These are phyloP conservation scores for Drosophila aff. DNA, from an alignment of 1,140 invertebrate genomes.

Conservation along the genomic window DNA sequence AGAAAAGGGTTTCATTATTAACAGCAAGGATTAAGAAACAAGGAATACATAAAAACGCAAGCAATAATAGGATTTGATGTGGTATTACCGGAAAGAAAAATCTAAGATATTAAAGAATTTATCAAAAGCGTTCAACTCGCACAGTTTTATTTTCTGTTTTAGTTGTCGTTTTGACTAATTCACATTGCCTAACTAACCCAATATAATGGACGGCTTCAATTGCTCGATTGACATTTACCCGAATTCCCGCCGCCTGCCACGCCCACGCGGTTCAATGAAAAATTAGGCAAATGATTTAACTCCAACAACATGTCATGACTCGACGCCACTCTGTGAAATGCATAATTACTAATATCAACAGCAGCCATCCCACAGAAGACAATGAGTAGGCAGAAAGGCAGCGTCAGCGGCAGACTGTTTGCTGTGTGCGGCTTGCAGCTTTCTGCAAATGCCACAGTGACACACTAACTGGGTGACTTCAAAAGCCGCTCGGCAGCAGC, in stretches of 20 bases:
- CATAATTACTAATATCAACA: conserved; percentile 74
- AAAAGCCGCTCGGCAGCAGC: conserved; percentile 47
- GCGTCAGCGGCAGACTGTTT: conserved; percentile 21
- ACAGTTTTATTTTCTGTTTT: background rate
- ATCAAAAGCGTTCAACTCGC: background rate
- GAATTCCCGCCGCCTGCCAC: conserved; percentile 11
- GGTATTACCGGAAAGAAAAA: background rate
- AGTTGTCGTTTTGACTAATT: conserved; percentile 2
- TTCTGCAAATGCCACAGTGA: conserved; percentile 73
- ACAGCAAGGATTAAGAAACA: background rate
- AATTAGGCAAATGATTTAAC: conserved; percentile 51
- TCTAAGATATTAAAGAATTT: background rate
- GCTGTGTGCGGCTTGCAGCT: conserved; percentile 24
- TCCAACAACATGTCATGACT: conserved; percentile 45
- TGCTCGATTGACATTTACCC: conserved; percentile 36
- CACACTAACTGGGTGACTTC: conserved; percentile 78
- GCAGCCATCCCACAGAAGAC: conserved; percentile 45
- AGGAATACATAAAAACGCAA: background rate
- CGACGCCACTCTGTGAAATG: conserved; percentile 63
- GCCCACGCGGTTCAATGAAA: conserved; percentile 39
- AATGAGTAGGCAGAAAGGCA: conserved; percentile 54
- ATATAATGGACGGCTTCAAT: conserved; percentile 13
- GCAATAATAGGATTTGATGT: too few species aligned
- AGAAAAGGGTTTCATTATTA: background rate
- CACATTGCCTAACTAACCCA: conserved; percentile 11